Evolutionary conservation across 2,888 invertebrate genomes (phyloP), one percentile per base, ranked within the genome.

Genomic region (Chirona hameri): DNA sequence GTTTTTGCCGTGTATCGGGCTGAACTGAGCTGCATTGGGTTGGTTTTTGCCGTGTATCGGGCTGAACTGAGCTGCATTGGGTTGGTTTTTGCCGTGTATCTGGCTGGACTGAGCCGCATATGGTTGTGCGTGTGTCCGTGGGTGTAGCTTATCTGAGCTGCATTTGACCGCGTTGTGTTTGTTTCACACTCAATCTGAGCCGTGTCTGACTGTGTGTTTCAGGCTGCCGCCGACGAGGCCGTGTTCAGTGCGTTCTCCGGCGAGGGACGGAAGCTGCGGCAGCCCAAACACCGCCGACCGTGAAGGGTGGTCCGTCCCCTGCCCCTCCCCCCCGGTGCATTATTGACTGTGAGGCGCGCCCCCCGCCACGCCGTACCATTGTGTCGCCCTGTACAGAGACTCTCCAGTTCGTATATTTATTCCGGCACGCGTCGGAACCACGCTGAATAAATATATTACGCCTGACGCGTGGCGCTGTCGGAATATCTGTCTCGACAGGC

Each of bases 201-300:
- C 27, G 27, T 69, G 27, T 27, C 24, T 27, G 31, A 39, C 39
- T 9, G 39, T 76, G 21, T 76, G 39, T 39, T 52, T 14, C 79
- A 52, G 79, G 76, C 39, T 4, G 14, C 7, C 76, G 31, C 76
- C 18, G 76, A 76, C 7, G 76, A 15, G 76, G 21, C n/a, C 5
- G 76, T 76, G 76, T 76, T 76, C 76, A 39, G 76, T 39, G 5
- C 83, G n/a, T 83, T 83, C 65, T 72, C 82, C 46, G 83, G 83
- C 14, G 76, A 83, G 46, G 83, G 83, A 3, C 48, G 81, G 57
- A 52, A 79, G 46, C 65, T 83, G 48, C 80, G 81, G 57, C 83
- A 82, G 81, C 60, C 83, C 72, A 83, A 83, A 48, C 79, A 81
- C 79, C n/a, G 52, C 14, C 79, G 79, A 1, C 76, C 76, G 39